Conservation (phyloP, 2,888 invertebrate genomes). For the Polyommatus icarus region DNA sequence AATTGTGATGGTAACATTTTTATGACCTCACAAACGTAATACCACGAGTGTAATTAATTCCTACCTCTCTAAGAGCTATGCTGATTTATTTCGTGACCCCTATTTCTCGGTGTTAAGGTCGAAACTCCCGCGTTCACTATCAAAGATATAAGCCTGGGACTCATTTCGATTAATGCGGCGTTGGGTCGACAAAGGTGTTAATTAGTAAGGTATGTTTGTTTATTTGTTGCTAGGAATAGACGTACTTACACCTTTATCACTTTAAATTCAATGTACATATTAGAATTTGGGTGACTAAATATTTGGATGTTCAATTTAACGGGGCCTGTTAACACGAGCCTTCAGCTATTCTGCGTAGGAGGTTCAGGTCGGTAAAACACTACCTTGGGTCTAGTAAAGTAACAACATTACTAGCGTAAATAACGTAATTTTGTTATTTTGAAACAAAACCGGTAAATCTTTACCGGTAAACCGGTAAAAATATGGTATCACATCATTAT, state of each 20-base stretch:
- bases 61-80: slow-evolving; percentile 40
- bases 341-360: background rate
- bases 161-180: slow-evolving; percentile 44
- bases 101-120: slow-evolving; percentile 32
- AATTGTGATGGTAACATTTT: slow-evolving; percentile 35
- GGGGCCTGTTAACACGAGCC: background rate
- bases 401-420: background rate
- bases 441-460: background rate
- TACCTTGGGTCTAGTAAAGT: background rate
- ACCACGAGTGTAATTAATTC: slow-evolving; percentile 44
- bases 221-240: slow-evolving; percentile 26
- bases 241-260: slow-evolving; percentile 26
- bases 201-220: slow-evolving; percentile 46
- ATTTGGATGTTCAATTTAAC: slow-evolving; percentile 19
- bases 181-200: slow-evolving; percentile 49
- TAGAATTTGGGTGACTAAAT: slow-evolving; percentile 20
- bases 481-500: background rate
- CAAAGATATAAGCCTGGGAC: slow-evolving; percentile 25
- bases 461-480: too few relatives aligned
- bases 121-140: background rate
- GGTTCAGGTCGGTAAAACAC: background rate
- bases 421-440: background rate
- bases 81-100: slow-evolving; percentile 34
- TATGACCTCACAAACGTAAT: slow-evolving; percentile 36
- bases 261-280: slow-evolving; percentile 23